A percentile compares a stretch with the other conserved stretches of the same genome.
phyloP scores from a whole-genome alignment of 2,113 vertebrate genomes.

The Condylura cristata region DNA sequence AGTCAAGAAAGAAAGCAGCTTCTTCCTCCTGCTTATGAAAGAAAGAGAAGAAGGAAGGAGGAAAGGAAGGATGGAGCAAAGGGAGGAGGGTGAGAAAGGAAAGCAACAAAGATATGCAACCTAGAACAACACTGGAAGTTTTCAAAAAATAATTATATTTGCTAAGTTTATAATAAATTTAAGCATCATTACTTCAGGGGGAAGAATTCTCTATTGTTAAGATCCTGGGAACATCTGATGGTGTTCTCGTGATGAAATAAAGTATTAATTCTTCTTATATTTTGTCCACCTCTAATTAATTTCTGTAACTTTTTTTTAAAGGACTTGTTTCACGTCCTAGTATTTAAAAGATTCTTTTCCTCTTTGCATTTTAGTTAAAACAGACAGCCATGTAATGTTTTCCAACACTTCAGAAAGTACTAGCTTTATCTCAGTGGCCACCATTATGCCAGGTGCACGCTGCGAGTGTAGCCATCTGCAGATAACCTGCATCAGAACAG shows the following conservation, averaged over 20 bases:
- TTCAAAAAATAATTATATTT: constrained; percentile 27
- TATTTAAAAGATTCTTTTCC: constrained; percentile 26
- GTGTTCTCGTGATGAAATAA: not conserved
- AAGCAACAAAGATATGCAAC: not conserved
- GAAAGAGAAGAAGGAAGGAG: not conserved
- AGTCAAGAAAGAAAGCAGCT: not conserved
- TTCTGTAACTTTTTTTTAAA: constrained; percentile 1
- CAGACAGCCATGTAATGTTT: not conserved
- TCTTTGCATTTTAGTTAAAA: constrained; percentile 31
- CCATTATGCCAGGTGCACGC: not conserved
- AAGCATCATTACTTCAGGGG: constrained; percentile 23
- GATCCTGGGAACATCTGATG: constrained; percentile 14
- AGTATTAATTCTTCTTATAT: constrained; percentile 14
- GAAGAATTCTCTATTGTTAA: not conserved
- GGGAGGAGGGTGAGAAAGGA: not conserved
- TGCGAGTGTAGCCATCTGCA: not conserved
- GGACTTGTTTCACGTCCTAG: not conserved
- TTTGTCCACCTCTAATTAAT: not conserved
- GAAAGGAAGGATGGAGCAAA: not conserved
- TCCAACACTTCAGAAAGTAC: not conserved
- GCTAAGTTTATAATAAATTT: constrained; percentile 5
- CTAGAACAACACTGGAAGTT: not conserved
- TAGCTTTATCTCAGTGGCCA: not conserved
- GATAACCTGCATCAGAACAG: rapidly evolving
- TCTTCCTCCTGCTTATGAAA: constrained; percentile 34